phyloP scores from a whole-genome alignment of 2,797 vertebrate genomes.

The Halcyon badia region DNA sequence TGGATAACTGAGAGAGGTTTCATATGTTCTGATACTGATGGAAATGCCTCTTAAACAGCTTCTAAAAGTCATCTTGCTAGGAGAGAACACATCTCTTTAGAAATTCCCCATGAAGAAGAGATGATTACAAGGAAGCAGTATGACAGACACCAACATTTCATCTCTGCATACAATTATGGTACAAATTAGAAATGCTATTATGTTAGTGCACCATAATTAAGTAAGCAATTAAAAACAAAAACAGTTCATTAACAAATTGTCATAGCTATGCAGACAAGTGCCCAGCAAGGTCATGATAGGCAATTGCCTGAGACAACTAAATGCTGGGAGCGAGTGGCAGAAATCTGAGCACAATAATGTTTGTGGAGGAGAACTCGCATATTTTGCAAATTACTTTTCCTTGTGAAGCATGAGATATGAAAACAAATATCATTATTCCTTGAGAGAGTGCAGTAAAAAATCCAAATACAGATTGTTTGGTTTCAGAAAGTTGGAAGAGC shows the following conservation, averaged over 20 bases:
- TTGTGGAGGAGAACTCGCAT: background rate
- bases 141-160: conserved; percentile 84
- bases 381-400: conserved; percentile 50
- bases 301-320: conserved; percentile 69
- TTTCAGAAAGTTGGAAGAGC: conserved; percentile 35
- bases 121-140: conserved; percentile 80
- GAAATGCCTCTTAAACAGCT: conserved; percentile 67
- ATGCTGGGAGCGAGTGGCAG: conserved; percentile 35
- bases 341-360: conserved; percentile 28
- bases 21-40: conserved; percentile 21
- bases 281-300: conserved; percentile 80
- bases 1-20: conserved; percentile 48
- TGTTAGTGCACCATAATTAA: conserved; percentile 85
- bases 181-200: conserved; percentile 86
- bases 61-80: conserved; percentile 71
- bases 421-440: conserved; percentile 21
- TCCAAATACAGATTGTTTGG: background rate
- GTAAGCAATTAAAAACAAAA: conserved; percentile 89
- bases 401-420: background rate
- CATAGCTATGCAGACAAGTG: conserved; percentile 79
- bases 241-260: conserved; percentile 86
- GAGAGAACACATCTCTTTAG: conserved; percentile 79
- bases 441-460: background rate
- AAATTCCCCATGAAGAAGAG: conserved; percentile 80
- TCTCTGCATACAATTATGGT: conserved; percentile 85